These are phyloP conservation scores for Leuctra nigra DNA, from an alignment of 2,888 invertebrate genomes.

Conservation along the genomic window DNA sequence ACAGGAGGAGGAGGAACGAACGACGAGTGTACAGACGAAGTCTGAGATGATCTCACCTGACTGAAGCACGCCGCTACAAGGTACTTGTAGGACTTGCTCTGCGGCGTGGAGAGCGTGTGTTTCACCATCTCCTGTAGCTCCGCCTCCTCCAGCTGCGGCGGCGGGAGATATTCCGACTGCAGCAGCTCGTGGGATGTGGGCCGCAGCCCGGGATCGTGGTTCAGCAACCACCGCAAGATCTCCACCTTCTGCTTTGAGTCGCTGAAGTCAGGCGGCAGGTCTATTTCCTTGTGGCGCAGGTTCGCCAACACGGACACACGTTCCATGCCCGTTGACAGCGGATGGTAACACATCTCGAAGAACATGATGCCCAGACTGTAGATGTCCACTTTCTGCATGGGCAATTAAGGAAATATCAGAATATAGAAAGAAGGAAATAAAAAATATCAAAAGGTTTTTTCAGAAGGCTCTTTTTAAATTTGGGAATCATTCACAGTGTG, in stretches of 20 bases:
- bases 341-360: constrained; percentile 91
- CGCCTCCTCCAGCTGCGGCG: constrained; percentile 78
- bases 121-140: constrained; percentile 75
- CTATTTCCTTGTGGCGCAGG: constrained; percentile 60
- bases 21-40: too few relatives aligned
- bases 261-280: constrained; percentile 63
- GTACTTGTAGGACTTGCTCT: constrained; percentile 70
- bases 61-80: constrained; percentile 55
- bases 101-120: constrained; percentile 73
- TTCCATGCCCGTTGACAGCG: constrained; percentile 84
- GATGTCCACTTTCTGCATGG: constrained; percentile 69
- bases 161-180: constrained; percentile 74
- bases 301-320: constrained; percentile 68
- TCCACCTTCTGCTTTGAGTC: constrained; percentile 51
- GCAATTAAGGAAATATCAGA: too few relatives aligned
- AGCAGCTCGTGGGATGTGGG: constrained; percentile 83
- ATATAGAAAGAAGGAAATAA: too few relatives aligned
- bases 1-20: too few relatives aligned
- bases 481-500: too few relatives aligned
- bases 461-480: too few relatives aligned
- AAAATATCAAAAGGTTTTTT: too few relatives aligned
- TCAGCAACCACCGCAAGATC: constrained; percentile 62
- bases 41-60: constrained; percentile 41
- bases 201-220: constrained; percentile 74
- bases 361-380: constrained; percentile 87